These are phyloP conservation scores for Agonopterix arenella DNA, from an alignment of 2,888 invertebrate species.

Conservation along the genomic window DNA sequence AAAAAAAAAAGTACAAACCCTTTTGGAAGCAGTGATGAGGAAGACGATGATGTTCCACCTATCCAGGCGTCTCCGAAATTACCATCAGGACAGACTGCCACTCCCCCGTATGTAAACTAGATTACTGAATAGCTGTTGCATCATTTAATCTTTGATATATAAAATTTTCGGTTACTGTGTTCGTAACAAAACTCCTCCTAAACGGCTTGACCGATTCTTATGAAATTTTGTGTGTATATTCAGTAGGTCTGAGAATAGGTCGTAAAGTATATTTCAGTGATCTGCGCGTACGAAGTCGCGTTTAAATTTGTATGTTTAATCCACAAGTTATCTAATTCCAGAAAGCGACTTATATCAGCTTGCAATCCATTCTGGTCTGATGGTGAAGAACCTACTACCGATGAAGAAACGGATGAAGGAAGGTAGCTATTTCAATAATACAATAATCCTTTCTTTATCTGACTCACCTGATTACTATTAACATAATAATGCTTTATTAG, in stretches of 20 bases:
- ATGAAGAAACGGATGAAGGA: slow-evolving; percentile 54
- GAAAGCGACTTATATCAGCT: slow-evolving; percentile 71
- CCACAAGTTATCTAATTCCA: slow-evolving; percentile 14
- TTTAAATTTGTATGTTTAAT: not conserved
- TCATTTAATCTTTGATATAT: not conserved
- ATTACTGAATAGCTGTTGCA: not conserved
- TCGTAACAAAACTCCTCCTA: too few species aligned
- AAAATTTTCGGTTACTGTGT: too few species aligned
- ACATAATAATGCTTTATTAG: too few species aligned
- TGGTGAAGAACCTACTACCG: slow-evolving; percentile 79
- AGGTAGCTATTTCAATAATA: slow-evolving; percentile 29
- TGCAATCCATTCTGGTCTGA: slow-evolving; percentile 87
- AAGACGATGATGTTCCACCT: slow-evolving; percentile 64
- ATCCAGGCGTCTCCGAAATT: slow-evolving; percentile 37
- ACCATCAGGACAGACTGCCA: slow-evolving; percentile 26
- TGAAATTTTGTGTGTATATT: too few species aligned
- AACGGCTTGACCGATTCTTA: too few species aligned
- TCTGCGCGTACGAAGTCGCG: too few species aligned
- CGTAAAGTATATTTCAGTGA: too few species aligned
- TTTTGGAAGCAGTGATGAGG: slow-evolving; percentile 81
- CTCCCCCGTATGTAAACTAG: slow-evolving; percentile 45
- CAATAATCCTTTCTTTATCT: too few species aligned
- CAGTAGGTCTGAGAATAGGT: too few species aligned
- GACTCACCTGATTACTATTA: too few species aligned
- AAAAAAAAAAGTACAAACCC: slow-evolving; percentile 78